Base-by-base conservation (phyloP, 2,113 vertebrate species). In the Callocephalon fimbriatum region DNA sequence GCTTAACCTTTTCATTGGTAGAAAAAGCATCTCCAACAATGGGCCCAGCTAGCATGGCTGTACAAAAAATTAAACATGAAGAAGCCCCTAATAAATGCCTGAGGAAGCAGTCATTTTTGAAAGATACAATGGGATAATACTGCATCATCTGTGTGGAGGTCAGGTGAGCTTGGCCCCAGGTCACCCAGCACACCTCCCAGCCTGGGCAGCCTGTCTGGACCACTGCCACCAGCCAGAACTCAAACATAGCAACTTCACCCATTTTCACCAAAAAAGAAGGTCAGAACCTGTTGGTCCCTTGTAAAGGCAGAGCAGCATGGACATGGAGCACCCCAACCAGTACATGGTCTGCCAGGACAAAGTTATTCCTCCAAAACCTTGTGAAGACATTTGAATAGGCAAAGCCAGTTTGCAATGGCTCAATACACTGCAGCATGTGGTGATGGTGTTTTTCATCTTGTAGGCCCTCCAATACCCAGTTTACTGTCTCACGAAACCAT, bases 401-500 rank as follows among this genome's bases (percentile, higher is more conserved):
- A 87, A 89, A 20, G 7, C 50, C 80, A 93, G 56, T 65, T 63
- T 84, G 86, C 70, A 91, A 63, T 47, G 73, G 83, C 51, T 91
- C 65, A 68, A 3, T 1, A 2, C 38, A 22, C 42, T 85, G 80
- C 89, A 94, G 72, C 61, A 58, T 91, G 84, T 91, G 93, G 89
- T 47, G 79, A 94, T 96, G 83, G 93, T 93, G 86, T 96, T 97
- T 96, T 96, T 96, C 91, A 91, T 96, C 93, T 78, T 63, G 73
- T 51, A 94, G 88, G 65, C 91, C 61, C 76, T 93, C 89, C 76
- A 93, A 84, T 94, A 94, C 44, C 77, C 91, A 87, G 88, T 77
- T 94, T 96, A 96, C 75, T 93, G 95, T 87, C 91, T 95, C 93
- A 89, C 86, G 91, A 94, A 96, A 94, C 94, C 94, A 95, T 94